phyloP scores from a whole-genome alignment of 2,888 invertebrate species.

The Selenia dentaria region DNA sequence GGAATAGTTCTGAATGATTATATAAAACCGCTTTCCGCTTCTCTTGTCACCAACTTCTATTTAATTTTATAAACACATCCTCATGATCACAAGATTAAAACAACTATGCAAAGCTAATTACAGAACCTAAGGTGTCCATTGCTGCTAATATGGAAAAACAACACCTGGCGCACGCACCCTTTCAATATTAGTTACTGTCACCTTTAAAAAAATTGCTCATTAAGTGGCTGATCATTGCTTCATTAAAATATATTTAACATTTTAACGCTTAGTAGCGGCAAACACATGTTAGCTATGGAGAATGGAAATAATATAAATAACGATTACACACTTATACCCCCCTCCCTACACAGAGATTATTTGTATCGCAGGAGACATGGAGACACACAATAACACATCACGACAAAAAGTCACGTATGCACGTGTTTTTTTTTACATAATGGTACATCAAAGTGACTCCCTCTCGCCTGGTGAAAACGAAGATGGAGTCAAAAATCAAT shows the following conservation, averaged over 20 bases:
- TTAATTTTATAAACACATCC: constrained; percentile 6
- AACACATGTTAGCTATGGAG: too few relatives aligned
- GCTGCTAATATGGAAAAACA: constrained; percentile 46
- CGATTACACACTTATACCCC: too few relatives aligned
- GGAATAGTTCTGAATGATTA: too few relatives aligned
- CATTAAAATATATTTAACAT: constrained; percentile 8
- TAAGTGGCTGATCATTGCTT: constrained; percentile 11
- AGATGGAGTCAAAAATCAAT: too few relatives aligned
- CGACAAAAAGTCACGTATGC: too few relatives aligned
- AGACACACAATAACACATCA: too few relatives aligned
- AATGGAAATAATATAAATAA: too few relatives aligned
- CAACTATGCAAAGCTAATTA: constrained; percentile 55
- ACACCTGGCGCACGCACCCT: constrained; percentile 48
- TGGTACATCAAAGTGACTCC: too few relatives aligned
- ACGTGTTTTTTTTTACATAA: too few relatives aligned
- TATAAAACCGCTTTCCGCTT: neutral
- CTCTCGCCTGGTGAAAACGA: too few relatives aligned
- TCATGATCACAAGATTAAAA: constrained; percentile 54
- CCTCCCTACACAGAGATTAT: too few relatives aligned
- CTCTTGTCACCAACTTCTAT: neutral
- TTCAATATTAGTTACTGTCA: constrained; percentile 20
- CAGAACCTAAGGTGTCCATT: constrained; percentile 45
- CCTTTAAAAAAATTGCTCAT: constrained; percentile 14
- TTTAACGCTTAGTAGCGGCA: neutral
- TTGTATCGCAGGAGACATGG: too few relatives aligned